Conservation (phyloP, 2,113 vertebrate genomes). For the Mandrillus leucophaeus region DNA sequence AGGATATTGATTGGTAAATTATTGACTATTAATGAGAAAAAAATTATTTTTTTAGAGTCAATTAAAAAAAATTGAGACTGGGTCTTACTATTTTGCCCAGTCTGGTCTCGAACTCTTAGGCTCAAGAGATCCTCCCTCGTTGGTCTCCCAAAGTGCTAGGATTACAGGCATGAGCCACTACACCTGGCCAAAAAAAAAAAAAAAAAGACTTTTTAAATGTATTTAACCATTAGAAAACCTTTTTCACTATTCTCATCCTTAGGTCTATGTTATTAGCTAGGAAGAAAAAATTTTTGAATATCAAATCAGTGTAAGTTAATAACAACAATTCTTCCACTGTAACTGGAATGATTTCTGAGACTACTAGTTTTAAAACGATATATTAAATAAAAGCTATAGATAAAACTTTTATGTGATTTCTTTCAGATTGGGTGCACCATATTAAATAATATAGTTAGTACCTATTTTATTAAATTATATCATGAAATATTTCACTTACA, state of each 20-base stretch:
- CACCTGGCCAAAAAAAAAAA: no score
- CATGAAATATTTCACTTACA: slow-evolving; percentile 42
- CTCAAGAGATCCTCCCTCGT: no score
- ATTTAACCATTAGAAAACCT: background rate
- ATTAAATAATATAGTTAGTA: slow-evolving; percentile 38
- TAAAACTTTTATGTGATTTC: slow-evolving; percentile 39
- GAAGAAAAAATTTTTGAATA: background rate
- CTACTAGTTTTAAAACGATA: slow-evolving; percentile 38
- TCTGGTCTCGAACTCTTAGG: no score
- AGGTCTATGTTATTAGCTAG: background rate
- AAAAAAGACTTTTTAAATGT: background rate
- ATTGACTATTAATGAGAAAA: background rate
- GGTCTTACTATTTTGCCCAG: no score
- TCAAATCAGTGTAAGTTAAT: slow-evolving; percentile 43
- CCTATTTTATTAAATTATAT: slow-evolving; percentile 23
- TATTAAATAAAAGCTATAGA: slow-evolving; percentile 1
- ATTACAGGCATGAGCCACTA: no score
- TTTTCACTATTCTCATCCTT: slow-evolving; percentile 15
- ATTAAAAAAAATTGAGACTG: no score
- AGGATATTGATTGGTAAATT: background rate
- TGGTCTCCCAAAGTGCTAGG: no score
- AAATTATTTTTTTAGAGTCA: no score
- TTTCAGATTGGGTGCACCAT: background rate
- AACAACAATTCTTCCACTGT: background rate
- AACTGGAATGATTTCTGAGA: slow-evolving; percentile 26